Conservation (phyloP, 2,888 invertebrate species). For the Apodemia mormo region DNA sequence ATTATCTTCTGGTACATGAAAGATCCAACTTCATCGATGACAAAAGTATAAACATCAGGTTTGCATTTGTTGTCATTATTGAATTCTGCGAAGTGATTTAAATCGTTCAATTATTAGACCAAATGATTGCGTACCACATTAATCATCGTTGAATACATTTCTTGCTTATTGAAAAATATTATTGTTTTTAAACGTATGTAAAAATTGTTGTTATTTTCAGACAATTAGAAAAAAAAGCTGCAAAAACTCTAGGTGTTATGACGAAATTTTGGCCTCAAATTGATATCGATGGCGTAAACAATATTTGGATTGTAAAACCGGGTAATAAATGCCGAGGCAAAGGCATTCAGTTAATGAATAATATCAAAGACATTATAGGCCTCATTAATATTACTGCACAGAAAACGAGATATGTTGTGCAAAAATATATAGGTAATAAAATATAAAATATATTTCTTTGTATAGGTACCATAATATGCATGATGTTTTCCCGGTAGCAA, state of each 20-base stretch:
- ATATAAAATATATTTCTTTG: no score
- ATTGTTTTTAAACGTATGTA: neutral
- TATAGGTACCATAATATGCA: no score
- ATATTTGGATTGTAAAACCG: constrained; percentile 97
- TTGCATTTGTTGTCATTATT: constrained; percentile 28
- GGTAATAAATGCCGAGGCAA: constrained; percentile 96
- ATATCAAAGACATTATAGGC: constrained; percentile 91
- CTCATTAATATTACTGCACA: constrained; percentile 85
- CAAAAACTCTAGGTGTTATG: constrained; percentile 84
- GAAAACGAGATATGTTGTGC: constrained; percentile 93
- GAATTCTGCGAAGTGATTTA: constrained; percentile 1
- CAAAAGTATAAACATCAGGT: constrained; percentile 62
- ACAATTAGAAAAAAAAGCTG: constrained; percentile 76
- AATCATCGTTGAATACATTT: neutral
- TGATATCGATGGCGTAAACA: constrained; percentile 91
- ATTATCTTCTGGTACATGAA: constrained; percentile 85
- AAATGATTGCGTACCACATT: constrained; percentile 21
- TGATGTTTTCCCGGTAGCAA: no score
- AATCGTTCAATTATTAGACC: neutral
- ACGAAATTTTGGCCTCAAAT: constrained; percentile 90
- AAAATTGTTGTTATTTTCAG: constrained; percentile 49
- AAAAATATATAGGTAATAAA: constrained; percentile 94
- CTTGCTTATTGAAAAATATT: neutral
- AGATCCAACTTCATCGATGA: constrained; percentile 77
- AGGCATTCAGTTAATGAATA: constrained; percentile 93